These are phyloP conservation scores for Conus betulinus DNA, from an alignment of 1,140 invertebrate genomes.

Conservation along the genomic window DNA sequence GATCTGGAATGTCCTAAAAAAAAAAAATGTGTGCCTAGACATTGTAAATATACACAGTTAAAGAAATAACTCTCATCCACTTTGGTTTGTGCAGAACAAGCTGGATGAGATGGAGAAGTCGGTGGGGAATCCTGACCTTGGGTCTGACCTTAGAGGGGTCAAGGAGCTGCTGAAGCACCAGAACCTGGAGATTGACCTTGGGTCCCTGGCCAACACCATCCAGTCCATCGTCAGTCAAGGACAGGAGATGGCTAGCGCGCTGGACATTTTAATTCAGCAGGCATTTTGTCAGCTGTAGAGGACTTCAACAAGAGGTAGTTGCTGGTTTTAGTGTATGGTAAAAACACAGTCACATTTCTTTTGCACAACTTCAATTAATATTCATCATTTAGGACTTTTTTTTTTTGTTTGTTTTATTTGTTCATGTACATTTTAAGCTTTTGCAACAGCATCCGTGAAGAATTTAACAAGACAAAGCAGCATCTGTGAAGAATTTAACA, in stretches of 20 bases:
- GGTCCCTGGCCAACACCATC: slow-evolving; percentile 95
- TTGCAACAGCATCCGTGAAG: too few relatives aligned
- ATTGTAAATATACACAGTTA: too few relatives aligned
- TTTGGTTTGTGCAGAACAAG: slow-evolving; percentile 53
- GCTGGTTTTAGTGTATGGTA: neutral
- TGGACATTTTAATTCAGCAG: slow-evolving; percentile 93
- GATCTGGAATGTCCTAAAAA: too few relatives aligned
- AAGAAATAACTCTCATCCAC: too few relatives aligned
- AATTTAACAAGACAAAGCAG: neutral
- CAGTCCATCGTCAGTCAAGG: slow-evolving; percentile 93
- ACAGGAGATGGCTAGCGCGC: slow-evolving; percentile 91
- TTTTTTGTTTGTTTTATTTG: too few relatives aligned
- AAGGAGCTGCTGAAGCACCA: slow-evolving; percentile 98
- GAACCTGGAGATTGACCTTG: slow-evolving; percentile 95
- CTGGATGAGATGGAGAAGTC: slow-evolving; percentile 92
- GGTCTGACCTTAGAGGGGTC: slow-evolving; percentile 96
- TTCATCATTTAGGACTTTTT: too few relatives aligned
- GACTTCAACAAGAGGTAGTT: slow-evolving; percentile 82
- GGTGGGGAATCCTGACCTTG: slow-evolving; percentile 97
- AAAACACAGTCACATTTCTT: too few relatives aligned
- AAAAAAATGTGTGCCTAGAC: too few relatives aligned
- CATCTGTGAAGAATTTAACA: neutral
- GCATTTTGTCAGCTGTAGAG: slow-evolving; percentile 88
- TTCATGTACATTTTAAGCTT: too few relatives aligned
- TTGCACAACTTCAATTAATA: too few relatives aligned